These are phyloP conservation scores for Hirtodrosophila alboralis DNA, from an alignment of 2,888 invertebrate species.

Conservation along the genomic window DNA sequence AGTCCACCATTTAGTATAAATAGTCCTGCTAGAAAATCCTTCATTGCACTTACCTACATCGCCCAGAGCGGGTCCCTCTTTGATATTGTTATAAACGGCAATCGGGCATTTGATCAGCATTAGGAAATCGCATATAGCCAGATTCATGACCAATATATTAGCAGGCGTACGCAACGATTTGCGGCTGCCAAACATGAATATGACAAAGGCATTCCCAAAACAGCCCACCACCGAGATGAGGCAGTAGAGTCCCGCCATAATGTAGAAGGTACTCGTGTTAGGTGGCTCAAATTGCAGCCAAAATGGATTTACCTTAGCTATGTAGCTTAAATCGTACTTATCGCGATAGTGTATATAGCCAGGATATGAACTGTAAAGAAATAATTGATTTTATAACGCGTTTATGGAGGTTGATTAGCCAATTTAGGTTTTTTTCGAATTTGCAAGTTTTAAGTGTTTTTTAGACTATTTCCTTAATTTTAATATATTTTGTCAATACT, in stretches of 20 bases:
- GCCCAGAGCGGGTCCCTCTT: conserved; percentile 89
- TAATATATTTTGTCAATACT: too few relatives aligned
- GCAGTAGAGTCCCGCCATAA: conserved; percentile 87
- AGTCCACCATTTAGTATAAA: too few relatives aligned
- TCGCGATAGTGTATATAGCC: conserved; percentile 79
- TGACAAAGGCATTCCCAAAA: conserved; percentile 89
- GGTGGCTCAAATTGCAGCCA: conserved; percentile 90
- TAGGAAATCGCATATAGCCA: conserved; percentile 90
- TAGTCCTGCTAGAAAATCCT: too few relatives aligned
- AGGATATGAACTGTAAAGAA: conserved; percentile 53
- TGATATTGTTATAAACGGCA: conserved; percentile 90
- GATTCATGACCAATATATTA: conserved; percentile 90
- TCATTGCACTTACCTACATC: conserved; percentile 86
- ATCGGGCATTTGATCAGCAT: conserved; percentile 90
- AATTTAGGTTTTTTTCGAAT: too few relatives aligned
- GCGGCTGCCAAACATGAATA: conserved; percentile 89
- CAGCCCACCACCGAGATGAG: conserved; percentile 88
- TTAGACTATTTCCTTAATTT: too few relatives aligned
- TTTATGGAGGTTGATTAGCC: too few relatives aligned
- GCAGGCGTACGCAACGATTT: conserved; percentile 89
- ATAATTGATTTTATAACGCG: not conserved
- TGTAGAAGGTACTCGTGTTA: conserved; percentile 85
- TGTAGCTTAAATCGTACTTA: conserved; percentile 77
- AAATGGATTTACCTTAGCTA: conserved; percentile 87
- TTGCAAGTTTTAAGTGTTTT: too few relatives aligned